A percentile compares a stretch with the other conserved stretches of the same genome.
Conservation (phyloP, 2,113 vertebrate genomes). For the Uria lomvia region DNA sequence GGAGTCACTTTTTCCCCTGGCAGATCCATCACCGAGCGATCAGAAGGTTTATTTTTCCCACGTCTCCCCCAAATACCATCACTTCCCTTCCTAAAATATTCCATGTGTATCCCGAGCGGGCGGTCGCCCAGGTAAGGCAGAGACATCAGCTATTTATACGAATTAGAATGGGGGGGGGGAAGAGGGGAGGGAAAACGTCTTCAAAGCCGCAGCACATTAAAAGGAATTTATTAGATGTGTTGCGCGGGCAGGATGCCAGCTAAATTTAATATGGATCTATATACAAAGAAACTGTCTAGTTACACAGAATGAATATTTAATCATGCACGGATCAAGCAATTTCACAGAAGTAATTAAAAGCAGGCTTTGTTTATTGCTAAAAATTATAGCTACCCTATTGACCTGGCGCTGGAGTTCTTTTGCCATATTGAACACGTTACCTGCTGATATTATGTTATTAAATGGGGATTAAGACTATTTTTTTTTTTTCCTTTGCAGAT, state of each 20-base stretch:
- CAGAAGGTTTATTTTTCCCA: conserved; percentile 66
- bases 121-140: background rate
- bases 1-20: background rate
- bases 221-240: conserved; percentile 82
- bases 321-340: conserved; percentile 84
- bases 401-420: conserved; percentile 75
- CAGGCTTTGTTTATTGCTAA: conserved; percentile 81
- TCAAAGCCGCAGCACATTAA: conserved; percentile 66
- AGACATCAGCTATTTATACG: background rate
- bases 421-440: conserved; percentile 77
- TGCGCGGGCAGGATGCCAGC: conserved; percentile 76
- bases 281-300: conserved; percentile 83
- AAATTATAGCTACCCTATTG: conserved; percentile 77
- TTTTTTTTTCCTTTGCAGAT: background rate
- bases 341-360: conserved; percentile 88
- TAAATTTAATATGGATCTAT: conserved; percentile 81
- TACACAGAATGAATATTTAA: conserved; percentile 92
- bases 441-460: conserved; percentile 69
- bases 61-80: conserved; percentile 59
- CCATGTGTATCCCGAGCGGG: conserved; percentile 31
- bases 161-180: background rate
- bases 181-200: background rate
- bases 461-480: conserved; percentile 29
- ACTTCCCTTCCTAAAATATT: conserved; percentile 50
- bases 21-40: background rate